Percentiles rank a stretch among this genome's conserved stretches.
These are phyloP conservation scores for Nerophis ophidion DNA, from an alignment of 2,113 vertebrate genomes.

Conservation along the genomic window DNA sequence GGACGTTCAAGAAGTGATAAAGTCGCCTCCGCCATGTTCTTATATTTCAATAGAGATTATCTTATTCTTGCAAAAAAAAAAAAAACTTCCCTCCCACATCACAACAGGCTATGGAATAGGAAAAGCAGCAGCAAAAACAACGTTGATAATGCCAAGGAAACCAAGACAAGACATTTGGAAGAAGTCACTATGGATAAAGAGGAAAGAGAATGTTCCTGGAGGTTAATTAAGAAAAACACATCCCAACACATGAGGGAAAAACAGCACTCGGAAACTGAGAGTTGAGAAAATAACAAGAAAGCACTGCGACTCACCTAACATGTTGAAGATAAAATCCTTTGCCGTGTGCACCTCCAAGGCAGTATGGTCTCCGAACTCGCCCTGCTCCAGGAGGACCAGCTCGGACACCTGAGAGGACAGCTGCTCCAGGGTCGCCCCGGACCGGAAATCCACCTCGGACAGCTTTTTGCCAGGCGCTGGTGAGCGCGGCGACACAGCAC, in stretches of 20 bases:
- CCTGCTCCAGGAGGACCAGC: constrained; percentile 77
- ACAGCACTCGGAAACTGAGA: neutral
- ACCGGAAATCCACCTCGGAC: constrained; percentile 83
- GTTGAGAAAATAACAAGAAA: neutral
- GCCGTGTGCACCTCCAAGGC: constrained; percentile 82
- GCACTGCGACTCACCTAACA: constrained; percentile 72
- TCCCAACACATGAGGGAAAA: constrained; percentile 8
- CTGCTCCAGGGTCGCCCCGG: constrained; percentile 79
- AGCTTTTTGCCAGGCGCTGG: constrained; percentile 72
- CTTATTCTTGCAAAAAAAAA: constrained; percentile 18
- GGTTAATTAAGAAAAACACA: constrained; percentile 11
- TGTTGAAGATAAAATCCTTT: constrained; percentile 84
- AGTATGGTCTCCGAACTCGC: constrained; percentile 72
- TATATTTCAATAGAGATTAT: constrained; percentile 19
- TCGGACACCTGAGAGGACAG: constrained; percentile 82
- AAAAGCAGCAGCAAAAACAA: constrained; percentile 40
- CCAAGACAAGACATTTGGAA: constrained; percentile 7
- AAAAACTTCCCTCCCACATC: constrained; percentile 19
- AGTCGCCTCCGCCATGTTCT: constrained; percentile 14
- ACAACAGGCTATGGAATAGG: constrained; percentile 30
- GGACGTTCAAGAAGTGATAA: constrained; percentile 5
- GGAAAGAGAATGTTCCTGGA: constrained; percentile 9
- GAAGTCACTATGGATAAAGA: constrained; percentile 13
- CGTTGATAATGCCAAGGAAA: constrained; percentile 23
- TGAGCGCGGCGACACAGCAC: constrained; percentile 70